phyloP scores from a whole-genome alignment of 1,140 invertebrate species.

The Subanguina moxae region DNA sequence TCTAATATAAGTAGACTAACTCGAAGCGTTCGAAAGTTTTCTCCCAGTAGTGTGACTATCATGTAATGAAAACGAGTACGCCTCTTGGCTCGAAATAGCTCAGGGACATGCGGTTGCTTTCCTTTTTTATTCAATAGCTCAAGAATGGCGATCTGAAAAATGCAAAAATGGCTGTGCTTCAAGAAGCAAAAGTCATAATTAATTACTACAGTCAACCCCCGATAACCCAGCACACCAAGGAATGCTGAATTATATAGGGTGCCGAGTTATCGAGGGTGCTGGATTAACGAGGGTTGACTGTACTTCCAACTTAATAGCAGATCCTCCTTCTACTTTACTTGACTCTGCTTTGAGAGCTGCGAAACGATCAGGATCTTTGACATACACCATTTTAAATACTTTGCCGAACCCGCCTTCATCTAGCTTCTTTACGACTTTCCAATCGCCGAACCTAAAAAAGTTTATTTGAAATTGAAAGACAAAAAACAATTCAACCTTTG shows the following conservation, averaged over 20 bases:
- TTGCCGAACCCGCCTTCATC: constrained; percentile 33
- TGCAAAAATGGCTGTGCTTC: not conserved
- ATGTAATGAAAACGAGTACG: constrained; percentile 6
- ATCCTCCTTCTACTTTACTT: constrained; percentile 39
- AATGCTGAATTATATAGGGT: too few species aligned
- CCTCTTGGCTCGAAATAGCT: not conserved
- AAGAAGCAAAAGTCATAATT: not conserved
- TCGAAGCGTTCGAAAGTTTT: not conserved
- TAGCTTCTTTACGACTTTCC: constrained; percentile 20
- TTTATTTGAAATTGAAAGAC: too few species aligned
- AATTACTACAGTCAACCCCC: too few species aligned
- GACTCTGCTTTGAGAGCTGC: constrained; percentile 37
- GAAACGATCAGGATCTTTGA: constrained; percentile 7
- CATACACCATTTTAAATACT: constrained; percentile 18
- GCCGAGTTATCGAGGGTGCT: too few species aligned
- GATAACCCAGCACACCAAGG: too few species aligned
- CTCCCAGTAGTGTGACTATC: not conserved
- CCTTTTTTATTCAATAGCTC: not conserved
- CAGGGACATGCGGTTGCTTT: not conserved
- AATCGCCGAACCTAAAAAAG: constrained; percentile 7
- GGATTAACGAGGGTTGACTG: too few species aligned
- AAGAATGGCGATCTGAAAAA: not conserved
- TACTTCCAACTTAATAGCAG: constrained; percentile 40
- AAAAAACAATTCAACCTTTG: too few species aligned
- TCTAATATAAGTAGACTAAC: not conserved